These are phyloP conservation scores for Loxodonta africana DNA, from an alignment of 2,113 vertebrate genomes.

Conservation along the genomic window DNA sequence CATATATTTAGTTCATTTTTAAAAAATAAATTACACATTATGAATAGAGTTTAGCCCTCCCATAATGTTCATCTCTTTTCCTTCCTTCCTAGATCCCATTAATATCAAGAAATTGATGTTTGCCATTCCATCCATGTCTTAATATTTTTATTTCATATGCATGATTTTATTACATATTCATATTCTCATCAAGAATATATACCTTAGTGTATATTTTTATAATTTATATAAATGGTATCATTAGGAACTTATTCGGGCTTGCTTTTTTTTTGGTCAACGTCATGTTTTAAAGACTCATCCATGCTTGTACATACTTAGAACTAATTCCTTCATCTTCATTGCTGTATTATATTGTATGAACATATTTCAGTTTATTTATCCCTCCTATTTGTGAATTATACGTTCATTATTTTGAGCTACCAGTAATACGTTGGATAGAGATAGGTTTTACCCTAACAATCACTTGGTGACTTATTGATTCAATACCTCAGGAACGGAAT, in stretches of 20 bases:
- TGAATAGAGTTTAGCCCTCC: not conserved
- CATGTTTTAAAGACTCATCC: not conserved
- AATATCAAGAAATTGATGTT: not conserved
- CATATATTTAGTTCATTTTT: not conserved
- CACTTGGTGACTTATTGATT: conserved; percentile 74
- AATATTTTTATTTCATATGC: not conserved
- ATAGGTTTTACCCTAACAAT: not conserved
- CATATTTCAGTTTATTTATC: conserved; percentile 16
- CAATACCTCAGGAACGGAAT: conserved; percentile 11
- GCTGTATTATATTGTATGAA: not conserved
- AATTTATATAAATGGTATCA: not conserved
- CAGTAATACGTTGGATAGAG: not conserved
- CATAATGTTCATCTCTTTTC: not conserved
- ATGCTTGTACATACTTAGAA: not conserved
- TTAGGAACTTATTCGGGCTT: not conserved
- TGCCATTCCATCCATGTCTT: not conserved
- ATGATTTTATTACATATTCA: not conserved
- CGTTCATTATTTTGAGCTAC: conserved; percentile 23
- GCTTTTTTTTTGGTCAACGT: not conserved
- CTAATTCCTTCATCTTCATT: conserved; percentile 20
- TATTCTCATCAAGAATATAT: not conserved
- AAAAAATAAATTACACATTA: not conserved
- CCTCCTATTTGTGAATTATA: not conserved
- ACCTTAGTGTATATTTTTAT: not conserved
- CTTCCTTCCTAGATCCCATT: not conserved